A percentile compares a stretch with the other conserved stretches of the same genome.
Evolutionary conservation across 2,888 invertebrate species (phyloP).

Genomic region (Cantharis flavilabris): DNA sequence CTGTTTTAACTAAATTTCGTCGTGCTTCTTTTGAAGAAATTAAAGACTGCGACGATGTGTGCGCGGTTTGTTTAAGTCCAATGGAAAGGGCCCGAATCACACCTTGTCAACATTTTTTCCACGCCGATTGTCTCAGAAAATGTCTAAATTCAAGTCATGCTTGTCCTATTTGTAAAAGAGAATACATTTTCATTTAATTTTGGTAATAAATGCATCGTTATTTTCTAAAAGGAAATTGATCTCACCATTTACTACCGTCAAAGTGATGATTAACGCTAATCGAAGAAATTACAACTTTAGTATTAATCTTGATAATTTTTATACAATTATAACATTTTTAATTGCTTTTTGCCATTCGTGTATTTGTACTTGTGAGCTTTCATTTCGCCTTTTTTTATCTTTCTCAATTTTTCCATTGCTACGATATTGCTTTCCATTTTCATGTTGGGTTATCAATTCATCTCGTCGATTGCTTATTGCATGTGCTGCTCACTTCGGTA

Average conservation of each 20-base stretch:
- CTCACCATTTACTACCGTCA: background rate
- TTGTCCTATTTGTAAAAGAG: conserved; percentile 78
- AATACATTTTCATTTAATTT: conserved; percentile 55
- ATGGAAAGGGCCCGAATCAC: conserved; percentile 77
- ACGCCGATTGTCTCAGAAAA: conserved; percentile 74
- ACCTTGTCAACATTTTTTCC: conserved; percentile 80
- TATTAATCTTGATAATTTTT: background rate
- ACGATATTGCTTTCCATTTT: too few relatives aligned
- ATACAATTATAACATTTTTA: background rate
- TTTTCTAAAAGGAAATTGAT: background rate
- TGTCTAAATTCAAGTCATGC: conserved; percentile 72
- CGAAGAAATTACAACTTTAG: background rate
- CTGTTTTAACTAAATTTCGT: conserved; percentile 65
- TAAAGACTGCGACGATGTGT: conserved; percentile 73
- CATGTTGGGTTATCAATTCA: background rate
- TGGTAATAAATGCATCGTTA: background rate
- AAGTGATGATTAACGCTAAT: background rate
- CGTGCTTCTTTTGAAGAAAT: conserved; percentile 70
- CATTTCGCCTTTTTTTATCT: background rate
- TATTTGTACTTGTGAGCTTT: background rate
- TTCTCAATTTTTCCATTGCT: background rate
- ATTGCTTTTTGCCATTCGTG: background rate
- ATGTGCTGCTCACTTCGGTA: background rate
- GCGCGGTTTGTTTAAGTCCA: conserved; percentile 73
- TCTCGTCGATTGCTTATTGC: background rate